Conservation (phyloP, 2,888 invertebrate genomes). For the Tortrix viridana region DNA sequence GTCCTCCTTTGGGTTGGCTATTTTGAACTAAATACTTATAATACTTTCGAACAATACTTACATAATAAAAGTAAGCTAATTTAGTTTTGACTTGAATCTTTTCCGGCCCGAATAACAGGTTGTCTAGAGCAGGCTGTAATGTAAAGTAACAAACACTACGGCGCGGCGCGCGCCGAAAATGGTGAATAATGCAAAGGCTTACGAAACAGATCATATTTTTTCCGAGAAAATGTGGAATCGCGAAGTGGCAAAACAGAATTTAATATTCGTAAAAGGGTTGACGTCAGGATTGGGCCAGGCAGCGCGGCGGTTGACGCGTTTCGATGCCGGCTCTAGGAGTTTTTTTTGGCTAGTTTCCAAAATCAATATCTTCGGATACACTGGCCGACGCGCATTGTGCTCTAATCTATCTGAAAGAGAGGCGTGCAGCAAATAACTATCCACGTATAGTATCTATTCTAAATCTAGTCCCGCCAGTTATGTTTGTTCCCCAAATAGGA, state of each 20-base stretch:
- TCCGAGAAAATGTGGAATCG: conserved; percentile 75
- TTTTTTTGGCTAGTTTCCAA: conserved; percentile 83
- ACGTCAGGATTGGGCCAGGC: conserved; percentile 69
- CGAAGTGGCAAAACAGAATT: conserved; percentile 84
- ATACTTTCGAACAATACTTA: no score
- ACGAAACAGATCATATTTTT: conserved; percentile 76
- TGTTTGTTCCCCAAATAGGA: conserved; percentile 6
- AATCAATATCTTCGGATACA: conserved; percentile 82
- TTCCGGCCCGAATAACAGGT: not conserved
- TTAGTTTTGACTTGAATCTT: no score
- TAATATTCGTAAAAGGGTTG: conserved; percentile 85
- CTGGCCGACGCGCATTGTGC: conserved; percentile 77
- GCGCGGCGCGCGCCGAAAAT: conserved; percentile 57
- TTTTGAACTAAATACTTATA: no score
- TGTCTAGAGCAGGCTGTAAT: conserved; percentile 13
- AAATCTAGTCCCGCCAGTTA: conserved; percentile 27
- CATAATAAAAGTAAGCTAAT: no score
- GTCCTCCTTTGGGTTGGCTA: no score
- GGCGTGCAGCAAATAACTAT: conserved; percentile 53
- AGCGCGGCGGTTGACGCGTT: conserved; percentile 79
- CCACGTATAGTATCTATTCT: conserved; percentile 10
- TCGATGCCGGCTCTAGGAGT: conserved; percentile 71
- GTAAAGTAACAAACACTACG: conserved; percentile 29
- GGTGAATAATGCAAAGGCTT: conserved; percentile 73
- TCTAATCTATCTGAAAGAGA: conserved; percentile 74